Evolutionary conservation across 2,888 invertebrate genomes (phyloP).

Genomic region (Ophioninae sp.): DNA sequence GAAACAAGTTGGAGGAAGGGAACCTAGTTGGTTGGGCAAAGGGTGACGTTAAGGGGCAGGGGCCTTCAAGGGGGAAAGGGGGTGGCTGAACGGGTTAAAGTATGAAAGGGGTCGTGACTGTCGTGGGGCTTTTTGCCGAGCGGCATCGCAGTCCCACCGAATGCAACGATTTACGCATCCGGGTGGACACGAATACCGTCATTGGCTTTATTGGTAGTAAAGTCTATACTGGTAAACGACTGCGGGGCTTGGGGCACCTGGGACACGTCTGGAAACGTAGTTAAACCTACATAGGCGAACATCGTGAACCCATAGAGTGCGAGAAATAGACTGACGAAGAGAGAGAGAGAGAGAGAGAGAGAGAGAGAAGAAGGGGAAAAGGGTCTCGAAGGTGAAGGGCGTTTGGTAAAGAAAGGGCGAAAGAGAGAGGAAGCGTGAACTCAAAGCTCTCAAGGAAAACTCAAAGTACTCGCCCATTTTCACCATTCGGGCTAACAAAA

Average conservation of each 20-base stretch:
- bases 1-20: slow-evolving; percentile 40
- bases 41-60: slow-evolving; percentile 24
- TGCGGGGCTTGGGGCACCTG: slow-evolving; percentile 74
- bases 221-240: slow-evolving; percentile 75
- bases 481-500: slow-evolving; percentile 7
- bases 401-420: slow-evolving; percentile 15
- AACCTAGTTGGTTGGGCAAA: slow-evolving; percentile 27
- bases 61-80: slow-evolving; percentile 13
- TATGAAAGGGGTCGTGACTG: slow-evolving; percentile 31
- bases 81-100: slow-evolving; percentile 8
- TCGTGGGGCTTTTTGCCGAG: slow-evolving; percentile 31
- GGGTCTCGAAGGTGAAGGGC: too few relatives aligned
- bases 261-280: slow-evolving; percentile 75
- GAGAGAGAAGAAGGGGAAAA: too few relatives aligned
- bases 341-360: slow-evolving; percentile 22
- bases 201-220: slow-evolving; percentile 78
- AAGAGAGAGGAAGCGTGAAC: slow-evolving; percentile 16
- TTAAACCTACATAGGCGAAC: slow-evolving; percentile 70
- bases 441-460: slow-evolving; percentile 22
- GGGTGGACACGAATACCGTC: slow-evolving; percentile 75
- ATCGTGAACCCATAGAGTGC: slow-evolving; percentile 45
- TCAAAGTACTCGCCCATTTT: slow-evolving; percentile 50
- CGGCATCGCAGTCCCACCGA: slow-evolving; percentile 63
- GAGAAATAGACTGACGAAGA: slow-evolving; percentile 24
- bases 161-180: slow-evolving; percentile 74